Evolutionary conservation across 92 coral and sea anemone species (phyloP).

Genomic region (Palythoa caribaeorum): DNA sequence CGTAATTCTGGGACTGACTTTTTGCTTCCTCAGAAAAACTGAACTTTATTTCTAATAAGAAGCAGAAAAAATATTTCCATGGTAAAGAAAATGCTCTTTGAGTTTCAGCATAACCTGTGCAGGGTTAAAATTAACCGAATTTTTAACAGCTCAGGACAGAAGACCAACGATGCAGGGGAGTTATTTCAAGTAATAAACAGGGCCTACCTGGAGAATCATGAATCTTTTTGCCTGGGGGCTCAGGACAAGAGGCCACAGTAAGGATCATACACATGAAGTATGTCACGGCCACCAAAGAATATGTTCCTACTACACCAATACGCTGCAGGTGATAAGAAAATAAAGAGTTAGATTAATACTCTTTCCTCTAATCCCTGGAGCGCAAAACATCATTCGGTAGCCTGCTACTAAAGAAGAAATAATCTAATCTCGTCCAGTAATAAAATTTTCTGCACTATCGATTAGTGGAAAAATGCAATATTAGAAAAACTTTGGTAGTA

Average conservation of each 20-base stretch:
- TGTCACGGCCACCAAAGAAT: constrained; percentile 84
- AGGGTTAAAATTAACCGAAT: too few relatives aligned
- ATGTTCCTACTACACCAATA: constrained; percentile 96
- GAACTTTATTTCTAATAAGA: too few relatives aligned
- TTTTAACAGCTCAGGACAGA: too few relatives aligned
- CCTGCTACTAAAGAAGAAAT: too few relatives aligned
- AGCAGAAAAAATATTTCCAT: too few relatives aligned
- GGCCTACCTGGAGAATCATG: constrained; percentile 77
- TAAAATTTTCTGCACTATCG: too few relatives aligned
- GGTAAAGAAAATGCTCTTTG: too few relatives aligned
- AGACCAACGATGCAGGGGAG: background rate
- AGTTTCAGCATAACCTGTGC: too few relatives aligned
- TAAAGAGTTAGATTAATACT: background rate
- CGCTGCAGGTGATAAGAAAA: constrained; percentile 43
- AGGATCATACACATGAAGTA: constrained; percentile 89
- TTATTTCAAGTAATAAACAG: background rate
- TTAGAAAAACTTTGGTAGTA: background rate
- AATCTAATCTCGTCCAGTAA: too few relatives aligned
- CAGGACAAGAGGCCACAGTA: constrained; percentile 92
- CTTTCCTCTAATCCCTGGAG: background rate
- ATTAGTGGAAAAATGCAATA: too few relatives aligned
- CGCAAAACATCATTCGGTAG: too few relatives aligned
- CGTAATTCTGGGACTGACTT: background rate
- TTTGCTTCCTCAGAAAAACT: too few relatives aligned
- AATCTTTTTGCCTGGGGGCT: constrained; percentile 78